phyloP scores from a whole-genome alignment of 2,113 vertebrate species.

The Equus przewalskii region DNA sequence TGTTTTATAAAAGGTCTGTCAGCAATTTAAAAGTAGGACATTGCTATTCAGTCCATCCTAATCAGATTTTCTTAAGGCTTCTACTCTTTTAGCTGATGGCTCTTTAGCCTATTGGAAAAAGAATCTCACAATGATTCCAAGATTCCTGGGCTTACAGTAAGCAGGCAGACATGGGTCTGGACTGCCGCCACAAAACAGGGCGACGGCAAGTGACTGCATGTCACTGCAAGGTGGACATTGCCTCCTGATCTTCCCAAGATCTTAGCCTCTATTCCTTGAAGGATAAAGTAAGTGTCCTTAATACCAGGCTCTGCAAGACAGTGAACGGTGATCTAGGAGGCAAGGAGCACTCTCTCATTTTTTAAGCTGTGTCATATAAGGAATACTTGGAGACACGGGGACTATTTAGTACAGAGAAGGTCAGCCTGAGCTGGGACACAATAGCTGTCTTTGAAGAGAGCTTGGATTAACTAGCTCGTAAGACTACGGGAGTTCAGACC shows the following conservation, averaged over 20 bases:
- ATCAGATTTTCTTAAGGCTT: constrained; percentile 29
- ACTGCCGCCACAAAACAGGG: background rate
- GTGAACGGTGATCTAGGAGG: background rate
- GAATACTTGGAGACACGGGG: background rate
- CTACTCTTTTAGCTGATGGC: background rate
- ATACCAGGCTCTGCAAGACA: background rate
- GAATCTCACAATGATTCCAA: background rate
- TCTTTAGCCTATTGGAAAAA: background rate
- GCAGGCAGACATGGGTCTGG: background rate
- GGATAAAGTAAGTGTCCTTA: background rate
- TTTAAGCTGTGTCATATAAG: background rate
- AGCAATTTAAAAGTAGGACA: constrained; percentile 2
- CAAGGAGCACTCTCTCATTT: background rate
- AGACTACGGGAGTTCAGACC: background rate
- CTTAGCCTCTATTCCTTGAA: background rate
- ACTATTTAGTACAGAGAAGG: background rate
- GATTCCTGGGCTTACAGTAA: background rate
- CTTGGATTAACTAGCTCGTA: background rate
- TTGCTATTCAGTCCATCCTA: background rate
- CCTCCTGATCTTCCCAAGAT: background rate
- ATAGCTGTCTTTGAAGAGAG: background rate
- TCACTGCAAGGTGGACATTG: background rate
- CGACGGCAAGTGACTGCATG: background rate
- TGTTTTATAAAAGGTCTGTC: constrained; percentile 17
- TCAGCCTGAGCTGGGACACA: background rate